Evolutionary conservation across 2,113 vertebrate genomes (phyloP).

Genomic region (Picathartes gymnocephalus): DNA sequence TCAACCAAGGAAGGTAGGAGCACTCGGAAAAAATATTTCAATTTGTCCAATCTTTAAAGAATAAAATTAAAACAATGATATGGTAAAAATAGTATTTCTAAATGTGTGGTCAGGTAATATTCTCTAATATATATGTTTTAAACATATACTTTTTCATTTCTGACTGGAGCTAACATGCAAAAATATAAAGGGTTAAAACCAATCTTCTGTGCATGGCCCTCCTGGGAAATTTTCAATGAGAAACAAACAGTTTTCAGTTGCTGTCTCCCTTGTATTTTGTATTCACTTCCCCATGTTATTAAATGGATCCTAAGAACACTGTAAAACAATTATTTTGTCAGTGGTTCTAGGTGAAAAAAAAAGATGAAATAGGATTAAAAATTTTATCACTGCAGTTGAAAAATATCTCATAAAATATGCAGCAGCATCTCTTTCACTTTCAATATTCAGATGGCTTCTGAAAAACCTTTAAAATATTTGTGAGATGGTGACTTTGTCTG

Average conservation of each 20-base stretch:
- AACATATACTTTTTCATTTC: neutral
- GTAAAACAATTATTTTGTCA: constrained; percentile 16
- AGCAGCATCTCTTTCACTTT: constrained; percentile 1
- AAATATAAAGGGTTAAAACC: neutral
- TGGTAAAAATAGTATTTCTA: neutral
- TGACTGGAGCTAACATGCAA: neutral
- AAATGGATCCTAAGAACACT: neutral
- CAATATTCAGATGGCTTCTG: constrained; percentile 19
- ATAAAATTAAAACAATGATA: neutral
- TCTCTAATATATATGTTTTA: neutral
- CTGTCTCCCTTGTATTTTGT: neutral
- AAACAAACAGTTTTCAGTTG: neutral
- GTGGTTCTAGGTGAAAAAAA: neutral
- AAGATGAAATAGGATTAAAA: neutral
- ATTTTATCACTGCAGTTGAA: neutral
- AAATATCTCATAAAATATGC: constrained; percentile 42
- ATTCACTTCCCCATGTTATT: neutral
- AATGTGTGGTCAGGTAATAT: neutral
- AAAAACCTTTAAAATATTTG: constrained; percentile 9
- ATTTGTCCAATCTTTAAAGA: neutral
- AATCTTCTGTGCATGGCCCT: neutral
- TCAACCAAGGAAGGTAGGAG: neutral
- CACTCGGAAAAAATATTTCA: neutral
- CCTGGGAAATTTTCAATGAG: neutral
- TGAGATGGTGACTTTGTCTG: neutral